phyloP scores from a whole-genome alignment of 2,113 vertebrate genomes.

The Micronycteris hirsuta region DNA sequence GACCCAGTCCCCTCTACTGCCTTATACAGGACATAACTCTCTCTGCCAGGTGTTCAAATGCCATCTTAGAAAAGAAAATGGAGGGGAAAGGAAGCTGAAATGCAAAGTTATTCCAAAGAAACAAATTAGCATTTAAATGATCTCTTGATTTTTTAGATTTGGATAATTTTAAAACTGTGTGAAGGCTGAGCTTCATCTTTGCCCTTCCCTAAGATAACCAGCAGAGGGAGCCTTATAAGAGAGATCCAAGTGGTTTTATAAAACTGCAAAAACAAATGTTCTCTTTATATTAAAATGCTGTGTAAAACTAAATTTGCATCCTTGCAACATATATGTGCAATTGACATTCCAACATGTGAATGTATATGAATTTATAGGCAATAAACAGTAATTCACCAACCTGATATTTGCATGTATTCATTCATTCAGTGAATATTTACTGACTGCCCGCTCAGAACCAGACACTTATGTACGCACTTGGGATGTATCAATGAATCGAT shows the following conservation, averaged over 20 bases:
- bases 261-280: not conserved
- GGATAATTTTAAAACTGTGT: not conserved
- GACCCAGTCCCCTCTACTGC: not conserved
- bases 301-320: not conserved
- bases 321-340: not conserved
- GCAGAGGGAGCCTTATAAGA: not conserved
- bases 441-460: not conserved
- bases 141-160: not conserved
- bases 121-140: not conserved
- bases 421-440: not conserved
- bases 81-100: not conserved
- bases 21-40: too few relatives aligned
- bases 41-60: not conserved
- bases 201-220: not conserved
- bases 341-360: not conserved
- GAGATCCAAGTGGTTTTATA: not conserved
- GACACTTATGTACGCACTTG: not conserved
- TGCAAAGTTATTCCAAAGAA: not conserved
- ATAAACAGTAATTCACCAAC: not conserved
- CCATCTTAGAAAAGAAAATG: not conserved
- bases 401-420: not conserved
- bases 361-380: not conserved
- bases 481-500: not conserved
- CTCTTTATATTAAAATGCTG: not conserved
- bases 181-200: not conserved